A percentile compares a stretch with the other conserved stretches of the same genome.
phyloP scores from a whole-genome alignment of 2,113 vertebrate species.

The Hypocryptadius cinnamomeus region DNA sequence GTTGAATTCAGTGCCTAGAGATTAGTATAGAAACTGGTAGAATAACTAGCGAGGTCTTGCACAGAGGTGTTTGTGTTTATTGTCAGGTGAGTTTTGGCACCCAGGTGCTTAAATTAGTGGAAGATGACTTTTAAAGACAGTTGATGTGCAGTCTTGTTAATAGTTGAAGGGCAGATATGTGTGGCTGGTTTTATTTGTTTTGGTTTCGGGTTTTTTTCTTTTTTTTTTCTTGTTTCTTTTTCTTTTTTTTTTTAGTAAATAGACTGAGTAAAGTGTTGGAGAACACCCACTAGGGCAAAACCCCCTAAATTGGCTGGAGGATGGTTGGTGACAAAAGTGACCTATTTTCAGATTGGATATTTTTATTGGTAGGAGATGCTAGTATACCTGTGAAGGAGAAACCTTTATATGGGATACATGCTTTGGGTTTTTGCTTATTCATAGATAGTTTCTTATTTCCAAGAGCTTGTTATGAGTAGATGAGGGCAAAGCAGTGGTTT shows the following conservation, averaged over 20 bases:
- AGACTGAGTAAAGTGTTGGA: not conserved
- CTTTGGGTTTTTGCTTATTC: constrained; percentile 25
- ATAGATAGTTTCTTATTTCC: not conserved
- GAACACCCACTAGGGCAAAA: not conserved
- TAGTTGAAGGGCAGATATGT: not conserved
- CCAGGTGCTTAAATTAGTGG: not conserved
- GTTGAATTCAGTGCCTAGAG: not conserved
- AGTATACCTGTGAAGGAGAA: not conserved
- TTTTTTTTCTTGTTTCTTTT: no score
- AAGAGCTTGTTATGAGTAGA: not conserved
- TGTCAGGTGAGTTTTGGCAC: not conserved
- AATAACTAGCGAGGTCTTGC: not conserved
- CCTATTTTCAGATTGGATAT: not conserved
- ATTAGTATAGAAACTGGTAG: not conserved
- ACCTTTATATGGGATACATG: not conserved
- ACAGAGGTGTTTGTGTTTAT: not conserved
- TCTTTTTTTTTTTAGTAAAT: not conserved
- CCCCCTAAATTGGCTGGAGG: not conserved
- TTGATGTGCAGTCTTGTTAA: not conserved
- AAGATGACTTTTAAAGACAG: not conserved
- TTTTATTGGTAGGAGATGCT: not conserved
- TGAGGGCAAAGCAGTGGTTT: constrained; percentile 3
- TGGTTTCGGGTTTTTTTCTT: not conserved
- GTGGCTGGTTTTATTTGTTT: not conserved
- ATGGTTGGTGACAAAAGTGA: not conserved